Evolutionary conservation across 2,888 invertebrate genomes (phyloP), one percentile per base, ranked within the genome.

Genomic region (Aphodius granarius): DNA sequence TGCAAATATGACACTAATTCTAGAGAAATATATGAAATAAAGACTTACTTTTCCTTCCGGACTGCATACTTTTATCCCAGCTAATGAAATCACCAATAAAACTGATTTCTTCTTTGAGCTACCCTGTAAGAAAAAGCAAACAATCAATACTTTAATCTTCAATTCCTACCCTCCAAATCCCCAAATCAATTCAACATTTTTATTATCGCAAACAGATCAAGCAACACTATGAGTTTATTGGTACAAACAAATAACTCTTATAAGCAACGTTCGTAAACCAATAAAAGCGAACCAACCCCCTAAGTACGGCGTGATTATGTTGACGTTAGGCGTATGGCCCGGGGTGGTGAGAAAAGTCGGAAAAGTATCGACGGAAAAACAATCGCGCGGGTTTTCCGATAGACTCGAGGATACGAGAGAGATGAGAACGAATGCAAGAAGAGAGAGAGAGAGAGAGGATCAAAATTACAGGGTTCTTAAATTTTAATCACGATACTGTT

Each of bases 31-130:
- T 65, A 19, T n/a, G 62, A 72, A 72, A 75, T 75, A 66, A 63
- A 62, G 65, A 79, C 88, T 89, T 87, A 95, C 95, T 92, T 94
- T 93, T 85, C 94, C 94, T 87, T 93, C 93, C 86, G 93, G 92
- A 86, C 93, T 93, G 92, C 94, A 94, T 89, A 95, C 93, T 90
- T 94, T 94, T 87, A 95, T 92, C 81, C 95, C 95, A 73, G 93
- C 90, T 81, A 94, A 89, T 21, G 94, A 93, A 80, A 95, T 91
- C 83, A 94, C 92, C 83, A 95, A 88, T 78, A 94, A 88, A 79
- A 94, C 94, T 70, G 92, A 90, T 82, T 92, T 93, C 83, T 91
- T 92, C 82, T 90, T 89, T 83, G 91, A 91, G 84, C 88, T 90
- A 84, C 90, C 91, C 92, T 93, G 90, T 78, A 89, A 89, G 82